Evolutionary conservation across 2,113 vertebrate species (phyloP), one percentile per base, ranked within the genome.

Genomic region (Callionymus lyra): DNA sequence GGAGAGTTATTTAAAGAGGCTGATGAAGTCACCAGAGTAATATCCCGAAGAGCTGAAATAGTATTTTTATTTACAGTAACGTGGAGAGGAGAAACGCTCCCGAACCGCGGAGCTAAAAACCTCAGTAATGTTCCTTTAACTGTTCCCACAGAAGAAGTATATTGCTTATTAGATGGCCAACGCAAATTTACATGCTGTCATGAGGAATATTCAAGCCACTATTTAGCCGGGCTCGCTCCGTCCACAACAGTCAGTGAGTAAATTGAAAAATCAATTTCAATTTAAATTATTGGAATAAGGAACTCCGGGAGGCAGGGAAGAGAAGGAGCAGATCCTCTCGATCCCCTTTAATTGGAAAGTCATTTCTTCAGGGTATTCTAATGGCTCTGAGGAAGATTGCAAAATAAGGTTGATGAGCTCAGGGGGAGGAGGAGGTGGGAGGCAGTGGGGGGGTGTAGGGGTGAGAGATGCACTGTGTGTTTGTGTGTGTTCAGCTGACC

Each of bases 261-360:
- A 95, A 97, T 94, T 94, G 92, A 97, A 98, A 98, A 95, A 98
- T 95, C 93, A 94, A 97, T 97, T 97, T 90, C 92, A 92, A 96
- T 97, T 97, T 94, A 93, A 96, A 92, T 97, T 90, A 97, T 96
- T 95, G 93, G 90, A 98, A 97, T 95, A 91, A 93, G 93, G 91
- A 96, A 95, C 89, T 92, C 87, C 89, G 92, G 88, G 89, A 94
- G 88, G 88, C 82, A 82, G 83, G 91, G 90, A 95, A 91, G 89
- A 19, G 18, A 8, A 43, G 16, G 31, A 15, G 37, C 88, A 88
- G 86, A 89, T 92, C 89, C 90, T 85, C 75, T 87, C 90, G 90
- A 94, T 91, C 89, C 85, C 84, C 89, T 92, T 94, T 98, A 97
- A 97, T 97, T 96, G 92, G 91, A 94, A 97, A 97, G 92, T 93